Percentiles rank a stretch among this genome's conserved stretches.
Evolutionary conservation across 1,140 invertebrate species (phyloP).

Genomic region (Bradynema listronoti): DNA sequence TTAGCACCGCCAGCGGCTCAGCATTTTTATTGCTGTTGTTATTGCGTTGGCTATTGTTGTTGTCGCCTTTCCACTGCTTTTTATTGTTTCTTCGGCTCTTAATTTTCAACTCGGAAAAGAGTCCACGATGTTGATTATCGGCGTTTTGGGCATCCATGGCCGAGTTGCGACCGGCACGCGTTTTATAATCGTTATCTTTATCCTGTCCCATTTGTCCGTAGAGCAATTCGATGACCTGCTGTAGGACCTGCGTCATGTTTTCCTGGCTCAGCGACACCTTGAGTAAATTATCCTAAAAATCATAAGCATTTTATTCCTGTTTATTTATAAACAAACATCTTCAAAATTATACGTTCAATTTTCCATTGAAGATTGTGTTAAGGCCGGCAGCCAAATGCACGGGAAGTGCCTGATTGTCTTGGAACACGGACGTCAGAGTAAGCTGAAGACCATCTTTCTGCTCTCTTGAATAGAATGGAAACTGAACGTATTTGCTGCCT

Average conservation of each 20-base stretch:
- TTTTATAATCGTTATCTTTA: conserved; percentile 3
- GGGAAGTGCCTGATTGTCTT: conserved; percentile 25
- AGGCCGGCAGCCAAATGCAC: conserved; percentile 22
- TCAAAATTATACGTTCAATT: not conserved
- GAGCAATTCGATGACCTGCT: conserved; percentile 18
- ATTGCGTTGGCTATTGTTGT: not conserved
- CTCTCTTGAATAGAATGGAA: conserved; percentile 36
- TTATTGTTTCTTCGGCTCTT: not conserved
- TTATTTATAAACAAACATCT: not conserved
- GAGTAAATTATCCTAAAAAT: too few species aligned
- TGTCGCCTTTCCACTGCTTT: not conserved
- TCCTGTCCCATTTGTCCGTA: conserved; percentile 4
- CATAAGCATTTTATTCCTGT: too few species aligned
- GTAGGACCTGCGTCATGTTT: too few species aligned
- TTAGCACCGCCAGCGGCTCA: conserved; percentile 38
- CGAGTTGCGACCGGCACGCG: conserved; percentile 2
- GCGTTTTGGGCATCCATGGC: not conserved
- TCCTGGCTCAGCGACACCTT: too few species aligned
- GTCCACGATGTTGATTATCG: not conserved
- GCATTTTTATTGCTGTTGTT: conserved; percentile 14
- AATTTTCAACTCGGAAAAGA: not conserved
- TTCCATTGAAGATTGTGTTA: conserved; percentile 20
- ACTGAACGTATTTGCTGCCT: conserved; percentile 17
- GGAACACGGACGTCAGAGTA: conserved; percentile 24
- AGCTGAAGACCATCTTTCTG: conserved; percentile 34